A percentile compares a stretch with the other conserved stretches of the same genome.
Evolutionary conservation across 2,888 invertebrate species (phyloP).

Genomic region (Sphinx pinastri): DNA sequence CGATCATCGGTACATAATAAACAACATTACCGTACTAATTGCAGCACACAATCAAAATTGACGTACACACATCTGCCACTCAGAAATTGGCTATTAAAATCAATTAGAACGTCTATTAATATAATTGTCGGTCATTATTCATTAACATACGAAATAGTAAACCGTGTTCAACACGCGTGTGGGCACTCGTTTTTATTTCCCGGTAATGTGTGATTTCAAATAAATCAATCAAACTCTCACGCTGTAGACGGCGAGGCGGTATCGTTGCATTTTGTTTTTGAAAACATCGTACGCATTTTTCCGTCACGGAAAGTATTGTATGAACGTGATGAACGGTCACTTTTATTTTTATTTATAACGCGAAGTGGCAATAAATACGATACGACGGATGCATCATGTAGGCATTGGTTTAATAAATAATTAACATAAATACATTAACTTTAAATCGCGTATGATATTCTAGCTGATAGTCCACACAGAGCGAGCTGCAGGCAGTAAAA

Average conservation of each 20-base stretch:
- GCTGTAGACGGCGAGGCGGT: conserved; percentile 26
- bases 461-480: too few relatives aligned
- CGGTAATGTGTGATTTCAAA: conserved; percentile 26
- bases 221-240: conserved; percentile 24
- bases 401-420: not conserved
- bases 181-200: not conserved
- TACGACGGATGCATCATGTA: not conserved
- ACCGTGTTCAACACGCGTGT: conserved; percentile 10
- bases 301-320: not conserved
- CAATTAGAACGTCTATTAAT: conserved; percentile 45
- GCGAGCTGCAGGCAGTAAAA: too few relatives aligned
- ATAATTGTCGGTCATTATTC: conserved; percentile 41
- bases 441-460: not conserved
- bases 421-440: not conserved
- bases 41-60: conserved; percentile 25
- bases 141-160: conserved; percentile 37
- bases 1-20: conserved; percentile 3
- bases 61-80: conserved; percentile 44
- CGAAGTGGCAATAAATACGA: not conserved
- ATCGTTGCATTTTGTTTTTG: not conserved
- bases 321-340: not conserved
- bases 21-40: conserved; percentile 14
- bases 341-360: not conserved
- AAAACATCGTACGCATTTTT: not conserved
- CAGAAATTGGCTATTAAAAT: conserved; percentile 46